Conservation (phyloP, 37 sponge, comb jelly and placozoan genomes). For the Cliona cf. orientalis region DNA sequence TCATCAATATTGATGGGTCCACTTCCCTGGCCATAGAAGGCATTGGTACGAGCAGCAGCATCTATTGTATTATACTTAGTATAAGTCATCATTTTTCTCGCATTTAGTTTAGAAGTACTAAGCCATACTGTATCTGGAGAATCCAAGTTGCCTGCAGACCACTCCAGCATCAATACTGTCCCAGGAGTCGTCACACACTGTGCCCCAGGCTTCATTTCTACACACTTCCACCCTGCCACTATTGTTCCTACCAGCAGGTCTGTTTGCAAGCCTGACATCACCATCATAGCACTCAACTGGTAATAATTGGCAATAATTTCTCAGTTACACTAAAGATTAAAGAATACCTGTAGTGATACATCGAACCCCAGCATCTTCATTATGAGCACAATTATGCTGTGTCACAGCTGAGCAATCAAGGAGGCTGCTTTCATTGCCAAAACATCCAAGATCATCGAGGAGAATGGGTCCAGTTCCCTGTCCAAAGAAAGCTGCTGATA, state of each 20-base stretch:
- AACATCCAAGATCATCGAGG: conserved; percentile 30
- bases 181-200: conserved; percentile 48
- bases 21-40: conserved; percentile 6
- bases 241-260: background rate
- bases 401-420: background rate
- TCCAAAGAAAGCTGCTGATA: background rate
- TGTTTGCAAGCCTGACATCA: conserved; percentile 10
- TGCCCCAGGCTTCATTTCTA: conserved; percentile 34
- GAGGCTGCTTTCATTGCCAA: conserved; percentile 20
- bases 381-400: conserved; percentile 20
- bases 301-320: too few species aligned
- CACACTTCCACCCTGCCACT: conserved; percentile 51
- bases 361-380: conserved; percentile 50
- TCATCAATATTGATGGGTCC: background rate
- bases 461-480: conserved; percentile 36
- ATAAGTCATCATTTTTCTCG: too few species aligned
- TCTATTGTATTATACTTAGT: too few species aligned
- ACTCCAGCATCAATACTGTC: conserved; percentile 33
- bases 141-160: conserved; percentile 40
- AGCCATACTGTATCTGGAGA: background rate
- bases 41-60: background rate
- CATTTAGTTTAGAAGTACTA: too few species aligned
- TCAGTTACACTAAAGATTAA: background rate
- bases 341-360: conserved; percentile 12
- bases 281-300: too few species aligned